These are phyloP conservation scores for Psephotus haematonotus DNA, from an alignment of 2,113 vertebrate species.

Conservation along the genomic window DNA sequence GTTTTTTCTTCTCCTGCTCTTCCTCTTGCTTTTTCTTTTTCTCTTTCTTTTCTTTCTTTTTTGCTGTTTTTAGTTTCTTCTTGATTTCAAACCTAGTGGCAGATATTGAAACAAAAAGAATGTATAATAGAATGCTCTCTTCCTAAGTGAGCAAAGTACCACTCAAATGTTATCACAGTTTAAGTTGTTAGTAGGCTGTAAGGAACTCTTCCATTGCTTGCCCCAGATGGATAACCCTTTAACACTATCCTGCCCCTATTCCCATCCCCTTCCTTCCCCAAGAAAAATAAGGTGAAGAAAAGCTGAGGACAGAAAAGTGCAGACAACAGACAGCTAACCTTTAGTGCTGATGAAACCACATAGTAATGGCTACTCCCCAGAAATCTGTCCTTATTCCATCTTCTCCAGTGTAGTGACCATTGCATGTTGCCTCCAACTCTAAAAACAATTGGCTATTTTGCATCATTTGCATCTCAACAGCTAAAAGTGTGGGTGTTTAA, in stretches of 20 bases:
- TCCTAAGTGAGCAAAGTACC: not conserved
- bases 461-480: not conserved
- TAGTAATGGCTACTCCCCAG: not conserved
- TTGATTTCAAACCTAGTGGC: slow-evolving; percentile 95
- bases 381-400: not conserved
- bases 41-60: slow-evolving; percentile 98
- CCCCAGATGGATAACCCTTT: not conserved
- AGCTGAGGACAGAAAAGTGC: not conserved
- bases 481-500: not conserved
- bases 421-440: not conserved
- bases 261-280: not conserved
- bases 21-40: slow-evolving; percentile 98
- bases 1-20: slow-evolving; percentile 95
- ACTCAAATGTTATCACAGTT: not conserved
- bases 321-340: not conserved
- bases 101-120: slow-evolving; percentile 13
- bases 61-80: slow-evolving; percentile 96
- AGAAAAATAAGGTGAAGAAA: not conserved
- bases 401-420: not conserved
- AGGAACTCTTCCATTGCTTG: not conserved
- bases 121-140: not conserved
- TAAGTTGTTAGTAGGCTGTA: not conserved
- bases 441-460: not conserved
- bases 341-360: not conserved
- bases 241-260: not conserved